Percentiles rank a stretch among this genome's conserved stretches.
These are phyloP conservation scores for human (Homo sapiens) DNA, from an alignment of 2,113 vertebrate species.

Conservation along the genomic window GRCh38 chr15:40718501-40719000, in stretches of 20 bases:
- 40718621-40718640: not conserved
- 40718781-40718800: constrained; percentile 38
- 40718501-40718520: too few relatives aligned
- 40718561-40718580: not conserved
- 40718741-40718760: not conserved
- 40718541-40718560: not conserved
- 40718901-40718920: constrained; percentile 70
- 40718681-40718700: not conserved
- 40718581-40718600: not conserved
- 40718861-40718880: constrained; percentile 96
- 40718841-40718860: constrained; percentile 99
- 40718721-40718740: not conserved
- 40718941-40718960: not conserved
- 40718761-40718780: constrained; percentile 49
- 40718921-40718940: not conserved
- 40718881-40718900: constrained; percentile 98
- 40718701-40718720: not conserved
- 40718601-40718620: not conserved
- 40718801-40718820: constrained; percentile 96
- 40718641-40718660: not conserved
- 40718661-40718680: not conserved
- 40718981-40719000: not conserved
- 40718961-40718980: not conserved
- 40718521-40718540: not conserved
- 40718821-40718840: constrained; percentile 97